Evolutionary conservation across 2,113 vertebrate genomes (phyloP).

Genomic region (Aegotheles bennettii): DNA sequence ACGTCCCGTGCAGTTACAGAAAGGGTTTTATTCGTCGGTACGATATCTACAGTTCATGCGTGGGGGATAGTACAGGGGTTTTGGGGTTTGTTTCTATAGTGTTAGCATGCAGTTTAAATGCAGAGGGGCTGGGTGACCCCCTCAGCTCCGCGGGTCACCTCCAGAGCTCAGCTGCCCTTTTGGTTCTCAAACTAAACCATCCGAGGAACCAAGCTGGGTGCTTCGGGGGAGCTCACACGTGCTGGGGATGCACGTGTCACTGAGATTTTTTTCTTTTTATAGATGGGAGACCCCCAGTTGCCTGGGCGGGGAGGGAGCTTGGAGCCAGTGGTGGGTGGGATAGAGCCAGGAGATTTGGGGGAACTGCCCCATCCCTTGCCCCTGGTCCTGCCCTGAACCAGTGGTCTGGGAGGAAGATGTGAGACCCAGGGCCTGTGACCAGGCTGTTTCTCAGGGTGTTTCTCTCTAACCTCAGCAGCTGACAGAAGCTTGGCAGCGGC

Average conservation of each 20-base stretch:
- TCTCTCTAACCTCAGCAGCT: neutral
- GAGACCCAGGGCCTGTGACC: rapidly evolving
- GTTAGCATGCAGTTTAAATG: conserved; percentile 59
- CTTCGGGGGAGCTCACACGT: rapidly evolving
- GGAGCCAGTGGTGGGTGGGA: neutral
- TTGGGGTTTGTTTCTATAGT: neutral
- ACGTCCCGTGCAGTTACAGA: conserved; percentile 14
- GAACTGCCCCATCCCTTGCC: neutral
- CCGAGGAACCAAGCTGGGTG: neutral
- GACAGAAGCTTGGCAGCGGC: neutral
- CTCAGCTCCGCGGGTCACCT: neutral
- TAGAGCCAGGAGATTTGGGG: neutral
- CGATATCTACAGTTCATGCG: conserved; percentile 56
- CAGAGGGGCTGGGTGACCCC: neutral
- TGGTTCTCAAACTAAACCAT: neutral
- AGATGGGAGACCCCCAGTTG: neutral
- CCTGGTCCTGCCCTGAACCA: neutral
- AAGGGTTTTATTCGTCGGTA: conserved; percentile 69
- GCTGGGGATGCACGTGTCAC: neutral
- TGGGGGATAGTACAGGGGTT: neutral
- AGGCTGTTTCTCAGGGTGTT: neutral
- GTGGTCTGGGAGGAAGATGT: neutral
- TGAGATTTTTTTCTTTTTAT: neutral
- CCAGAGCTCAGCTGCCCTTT: neutral
- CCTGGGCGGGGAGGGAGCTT: neutral